A percentile compares a stretch with the other conserved stretches of the same genome.
Evolutionary conservation across 2,888 invertebrate species (phyloP).

Genomic region (Idaea aversata): DNA sequence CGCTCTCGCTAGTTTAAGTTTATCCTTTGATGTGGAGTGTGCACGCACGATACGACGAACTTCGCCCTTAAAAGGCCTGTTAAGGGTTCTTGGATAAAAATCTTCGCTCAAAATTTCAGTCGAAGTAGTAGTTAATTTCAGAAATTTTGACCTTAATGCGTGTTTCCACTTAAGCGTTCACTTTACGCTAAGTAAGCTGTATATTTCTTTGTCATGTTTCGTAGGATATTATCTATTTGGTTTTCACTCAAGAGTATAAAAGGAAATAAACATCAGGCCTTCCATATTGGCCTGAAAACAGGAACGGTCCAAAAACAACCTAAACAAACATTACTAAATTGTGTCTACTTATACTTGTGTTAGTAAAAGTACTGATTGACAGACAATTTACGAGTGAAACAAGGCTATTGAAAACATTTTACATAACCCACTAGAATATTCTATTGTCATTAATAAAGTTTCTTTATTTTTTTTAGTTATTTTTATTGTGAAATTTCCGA

Average conservation of each 20-base stretch:
- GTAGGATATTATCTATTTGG: neutral
- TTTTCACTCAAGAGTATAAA: slow-evolving; percentile 2
- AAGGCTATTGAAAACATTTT: neutral
- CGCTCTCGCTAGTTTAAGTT: slow-evolving; percentile 59
- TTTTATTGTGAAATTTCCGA: neutral
- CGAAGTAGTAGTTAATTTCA: neutral
- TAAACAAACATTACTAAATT: slow-evolving; percentile 1
- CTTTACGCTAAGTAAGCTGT: neutral
- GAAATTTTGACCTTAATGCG: neutral
- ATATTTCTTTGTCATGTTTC: neutral
- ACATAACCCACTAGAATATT: neutral
- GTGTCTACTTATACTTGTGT: neutral
- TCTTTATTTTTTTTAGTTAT: neutral
- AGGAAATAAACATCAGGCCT: neutral
- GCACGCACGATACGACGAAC: slow-evolving; percentile 22
- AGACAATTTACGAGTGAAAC: neutral
- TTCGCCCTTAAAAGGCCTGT: slow-evolving; percentile 7
- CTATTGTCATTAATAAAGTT: neutral
- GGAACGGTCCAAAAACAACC: neutral
- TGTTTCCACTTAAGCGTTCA: neutral
- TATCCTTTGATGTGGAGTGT: slow-evolving; percentile 51
- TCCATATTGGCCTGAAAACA: slow-evolving; percentile 2
- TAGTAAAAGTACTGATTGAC: neutral
- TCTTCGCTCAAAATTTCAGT: neutral
- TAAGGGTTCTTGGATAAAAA: slow-evolving; percentile 5